Percentiles rank a stretch among this genome's conserved stretches.
Evolutionary conservation across 2,113 vertebrate genomes (phyloP).

Genomic region (Microcebus jonahi): DNA sequence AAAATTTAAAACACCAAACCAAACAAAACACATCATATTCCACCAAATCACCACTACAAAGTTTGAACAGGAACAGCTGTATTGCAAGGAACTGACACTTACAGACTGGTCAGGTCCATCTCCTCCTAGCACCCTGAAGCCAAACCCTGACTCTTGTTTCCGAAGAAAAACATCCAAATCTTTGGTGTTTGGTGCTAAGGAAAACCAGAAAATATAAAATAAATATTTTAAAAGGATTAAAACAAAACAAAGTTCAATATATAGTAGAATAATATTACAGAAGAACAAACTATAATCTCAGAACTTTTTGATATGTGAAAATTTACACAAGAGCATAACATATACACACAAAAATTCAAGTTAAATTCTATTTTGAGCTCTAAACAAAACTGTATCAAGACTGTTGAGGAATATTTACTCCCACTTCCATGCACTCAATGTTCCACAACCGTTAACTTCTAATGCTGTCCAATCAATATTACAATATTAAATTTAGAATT

Average conservation of each 20-base stretch:
- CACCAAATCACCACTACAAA: not conserved
- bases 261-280: not conserved
- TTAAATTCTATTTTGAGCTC: not conserved
- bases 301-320: not conserved
- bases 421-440: not conserved
- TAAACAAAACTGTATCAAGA: not conserved
- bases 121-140: conserved; percentile 97
- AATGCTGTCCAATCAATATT: not conserved
- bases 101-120: conserved; percentile 97
- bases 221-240: conserved; percentile 43
- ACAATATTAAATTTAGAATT: not conserved
- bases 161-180: conserved; percentile 97
- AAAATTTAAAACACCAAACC: not conserved
- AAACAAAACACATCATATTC: not conserved
- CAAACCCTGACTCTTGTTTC: conserved; percentile 97
- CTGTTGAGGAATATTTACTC: not conserved
- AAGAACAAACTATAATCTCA: not conserved
- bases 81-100: conserved; percentile 79
- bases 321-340: not conserved
- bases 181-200: conserved; percentile 93
- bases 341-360: not conserved
- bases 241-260: conserved; percentile 9
- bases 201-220: conserved; percentile 65
- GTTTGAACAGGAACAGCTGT: not conserved
- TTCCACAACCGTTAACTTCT: not conserved